These are phyloP conservation scores for Aphaenogaster floridana DNA, from an alignment of 1,140 invertebrate species.

Conservation along the genomic window DNA sequence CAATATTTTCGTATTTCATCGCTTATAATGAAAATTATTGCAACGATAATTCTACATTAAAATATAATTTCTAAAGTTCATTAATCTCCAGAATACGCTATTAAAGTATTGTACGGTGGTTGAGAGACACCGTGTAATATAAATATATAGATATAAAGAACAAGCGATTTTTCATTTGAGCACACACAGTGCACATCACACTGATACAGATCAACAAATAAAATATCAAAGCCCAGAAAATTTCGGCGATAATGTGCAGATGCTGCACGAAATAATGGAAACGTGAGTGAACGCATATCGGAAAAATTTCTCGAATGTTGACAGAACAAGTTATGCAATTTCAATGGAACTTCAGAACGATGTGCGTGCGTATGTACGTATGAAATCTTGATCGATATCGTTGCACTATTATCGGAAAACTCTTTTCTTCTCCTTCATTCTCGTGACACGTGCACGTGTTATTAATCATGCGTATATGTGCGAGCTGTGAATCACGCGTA, in stretches of 20 bases:
- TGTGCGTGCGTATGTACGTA: background rate
- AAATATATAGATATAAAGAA: background rate
- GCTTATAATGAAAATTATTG: background rate
- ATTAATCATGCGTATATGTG: constrained; percentile 10
- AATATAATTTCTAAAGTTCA: background rate
- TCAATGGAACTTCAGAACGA: constrained; percentile 2
- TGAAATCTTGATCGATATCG: constrained; percentile 23
- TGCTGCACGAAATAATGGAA: constrained; percentile 23
- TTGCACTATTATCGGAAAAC: background rate
- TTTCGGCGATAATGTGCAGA: constrained; percentile 27
- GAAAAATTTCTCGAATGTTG: constrained; percentile 48
- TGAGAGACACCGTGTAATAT: background rate
- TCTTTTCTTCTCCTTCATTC: background rate
- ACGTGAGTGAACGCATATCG: constrained; percentile 25
- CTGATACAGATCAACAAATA: background rate
- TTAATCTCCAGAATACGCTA: background rate
- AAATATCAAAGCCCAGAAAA: constrained; percentile 5
- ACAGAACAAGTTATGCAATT: constrained; percentile 55
- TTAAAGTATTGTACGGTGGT: background rate
- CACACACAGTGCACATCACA: background rate
- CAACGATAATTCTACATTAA: background rate
- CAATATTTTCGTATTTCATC: background rate
- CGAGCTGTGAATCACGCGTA: background rate
- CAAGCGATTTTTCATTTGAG: background rate
- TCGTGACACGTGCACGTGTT: background rate